These are phyloP conservation scores for Drosophila pseudoobscura DNA, from an alignment of 1,140 invertebrate genomes.

Conservation along the genomic window DNA sequence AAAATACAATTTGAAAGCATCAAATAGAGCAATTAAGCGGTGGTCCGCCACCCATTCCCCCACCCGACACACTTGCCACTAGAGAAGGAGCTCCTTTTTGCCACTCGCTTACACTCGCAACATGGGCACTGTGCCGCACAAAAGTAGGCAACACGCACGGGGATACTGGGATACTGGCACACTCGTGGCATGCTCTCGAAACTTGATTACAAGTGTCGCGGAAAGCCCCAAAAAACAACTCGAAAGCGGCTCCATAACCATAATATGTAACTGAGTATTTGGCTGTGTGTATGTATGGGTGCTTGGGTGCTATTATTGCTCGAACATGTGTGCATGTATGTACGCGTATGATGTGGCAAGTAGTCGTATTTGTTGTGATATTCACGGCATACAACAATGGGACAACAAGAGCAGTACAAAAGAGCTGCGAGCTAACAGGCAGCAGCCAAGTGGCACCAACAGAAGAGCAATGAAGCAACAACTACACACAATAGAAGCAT, in stretches of 20 bases:
- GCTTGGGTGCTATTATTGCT: too few species aligned
- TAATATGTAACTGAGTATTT: neutral
- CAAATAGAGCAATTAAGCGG: slow-evolving; percentile 79
- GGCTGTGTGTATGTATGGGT: neutral
- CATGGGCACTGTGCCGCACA: slow-evolving; percentile 5
- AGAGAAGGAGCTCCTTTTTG: neutral
- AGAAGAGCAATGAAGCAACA: slow-evolving; percentile 8
- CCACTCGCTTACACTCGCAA: slow-evolving; percentile 23
- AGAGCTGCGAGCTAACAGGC: slow-evolving; percentile 61
- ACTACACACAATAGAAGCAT: neutral
- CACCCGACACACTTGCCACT: neutral
- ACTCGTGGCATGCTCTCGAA: slow-evolving; percentile 12
- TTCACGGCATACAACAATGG: slow-evolving; percentile 25
- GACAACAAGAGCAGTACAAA: slow-evolving; percentile 56
- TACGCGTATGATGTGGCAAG: slow-evolving; percentile 1
- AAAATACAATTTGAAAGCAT: slow-evolving; percentile 78
- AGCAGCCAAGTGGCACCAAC: slow-evolving; percentile 45
- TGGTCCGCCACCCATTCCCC: neutral
- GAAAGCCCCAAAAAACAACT: slow-evolving; percentile 51
- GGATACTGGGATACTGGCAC: neutral
- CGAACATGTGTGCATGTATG: slow-evolving; percentile 2
- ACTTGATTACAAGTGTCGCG: slow-evolving; percentile 54
- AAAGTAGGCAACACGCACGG: slow-evolving; percentile 13
- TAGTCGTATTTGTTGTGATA: slow-evolving; percentile 31
- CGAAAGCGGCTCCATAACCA: slow-evolving; percentile 43